A percentile compares a stretch with the other conserved stretches of the same genome.
phyloP scores from a whole-genome alignment of 2,797 vertebrate species.

The Myoxocephalus aenaeus region DNA sequence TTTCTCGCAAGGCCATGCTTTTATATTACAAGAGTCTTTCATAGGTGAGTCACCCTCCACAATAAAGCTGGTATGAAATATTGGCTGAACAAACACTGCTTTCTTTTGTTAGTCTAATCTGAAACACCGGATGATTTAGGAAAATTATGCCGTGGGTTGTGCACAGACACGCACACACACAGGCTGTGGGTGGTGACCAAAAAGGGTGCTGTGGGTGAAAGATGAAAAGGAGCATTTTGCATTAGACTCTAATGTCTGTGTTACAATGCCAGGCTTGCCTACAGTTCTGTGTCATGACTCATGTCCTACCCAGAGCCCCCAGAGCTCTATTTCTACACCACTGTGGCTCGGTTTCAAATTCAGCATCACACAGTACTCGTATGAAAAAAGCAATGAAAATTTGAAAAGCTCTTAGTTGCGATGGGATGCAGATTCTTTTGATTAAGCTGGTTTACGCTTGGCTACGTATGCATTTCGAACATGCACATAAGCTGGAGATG shows the following conservation, averaged over 20 bases:
- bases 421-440: constrained; percentile 43
- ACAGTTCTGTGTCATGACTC: constrained; percentile 74
- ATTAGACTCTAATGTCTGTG: constrained; percentile 60
- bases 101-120: constrained; percentile 48
- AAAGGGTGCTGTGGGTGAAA: constrained; percentile 61
- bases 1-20: constrained; percentile 12
- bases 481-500: constrained; percentile 5
- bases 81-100: constrained; percentile 49
- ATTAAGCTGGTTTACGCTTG: constrained; percentile 26
- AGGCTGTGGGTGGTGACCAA: constrained; percentile 55
- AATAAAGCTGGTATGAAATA: constrained; percentile 27
- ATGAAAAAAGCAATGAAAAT: constrained; percentile 31
- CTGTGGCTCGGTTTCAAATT: constrained; percentile 31
- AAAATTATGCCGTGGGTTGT: constrained; percentile 12
- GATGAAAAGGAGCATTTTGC: constrained; percentile 64
- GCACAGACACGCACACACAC: constrained; percentile 7
- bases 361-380: constrained; percentile 20
- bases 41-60: constrained; percentile 45
- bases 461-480: constrained; percentile 15
- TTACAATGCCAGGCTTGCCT: constrained; percentile 67
- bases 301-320: constrained; percentile 57
- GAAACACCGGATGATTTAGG: constrained; percentile 41
- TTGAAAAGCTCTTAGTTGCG: constrained; percentile 39
- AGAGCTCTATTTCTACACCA: constrained; percentile 48
- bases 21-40: constrained; percentile 5